Percentiles rank a stretch among this genome's conserved stretches.
Conservation (phyloP, 2,888 invertebrate species). For the Furcula furcula region DNA sequence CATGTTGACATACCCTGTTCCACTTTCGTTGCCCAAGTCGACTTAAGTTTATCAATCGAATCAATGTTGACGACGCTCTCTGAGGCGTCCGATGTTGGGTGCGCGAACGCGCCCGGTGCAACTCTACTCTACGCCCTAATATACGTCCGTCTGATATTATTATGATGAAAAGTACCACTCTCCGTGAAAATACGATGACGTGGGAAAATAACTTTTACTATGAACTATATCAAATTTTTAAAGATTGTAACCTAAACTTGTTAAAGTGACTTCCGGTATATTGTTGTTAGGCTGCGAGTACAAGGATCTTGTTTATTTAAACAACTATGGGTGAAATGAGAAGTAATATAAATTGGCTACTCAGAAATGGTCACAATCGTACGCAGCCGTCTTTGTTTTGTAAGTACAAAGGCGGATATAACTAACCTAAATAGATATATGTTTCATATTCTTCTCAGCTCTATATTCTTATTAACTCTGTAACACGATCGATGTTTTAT, state of each 20-base stretch:
- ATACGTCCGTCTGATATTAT: no score
- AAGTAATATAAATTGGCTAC: conserved; percentile 20
- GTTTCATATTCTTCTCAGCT: conserved; percentile 12
- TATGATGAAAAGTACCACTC: no score
- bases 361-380: conserved; percentile 15
- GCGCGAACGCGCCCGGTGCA: conserved; percentile 1
- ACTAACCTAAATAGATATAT: conserved; percentile 25
- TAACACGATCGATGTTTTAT: conserved; percentile 14
- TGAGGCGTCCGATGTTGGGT: conserved; percentile 29
- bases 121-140: no score
- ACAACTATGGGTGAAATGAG: conserved; percentile 15
- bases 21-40: conserved; percentile 66
- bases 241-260: conserved; percentile 16
- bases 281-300: conserved; percentile 19
- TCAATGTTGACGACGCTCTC: conserved; percentile 40
- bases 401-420: conserved; percentile 11
- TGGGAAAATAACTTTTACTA: conserved; percentile 14
- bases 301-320: conserved; percentile 17
- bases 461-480: conserved; percentile 14
- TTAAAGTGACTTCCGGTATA: conserved; percentile 19
- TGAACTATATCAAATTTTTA: conserved; percentile 13
- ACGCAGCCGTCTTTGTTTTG: conserved; percentile 20
- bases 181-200: conserved; percentile 10
- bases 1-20: conserved; percentile 80
- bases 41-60: conserved; percentile 67